Evolutionary conservation across 1,140 invertebrate species (phyloP).

Genomic region (Trinorchestia longiramus): DNA sequence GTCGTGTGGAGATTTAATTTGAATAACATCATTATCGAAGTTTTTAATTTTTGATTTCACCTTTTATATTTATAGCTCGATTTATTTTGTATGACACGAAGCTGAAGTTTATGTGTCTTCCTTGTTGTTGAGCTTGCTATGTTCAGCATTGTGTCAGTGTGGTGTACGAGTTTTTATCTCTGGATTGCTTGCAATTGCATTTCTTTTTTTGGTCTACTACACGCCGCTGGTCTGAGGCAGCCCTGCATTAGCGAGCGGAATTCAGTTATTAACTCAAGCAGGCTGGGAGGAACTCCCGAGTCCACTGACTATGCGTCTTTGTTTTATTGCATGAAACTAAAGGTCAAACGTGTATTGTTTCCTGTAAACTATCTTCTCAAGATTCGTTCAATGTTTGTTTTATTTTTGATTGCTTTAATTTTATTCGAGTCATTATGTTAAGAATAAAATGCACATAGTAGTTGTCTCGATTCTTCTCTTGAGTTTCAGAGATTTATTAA

Average conservation of each 20-base stretch:
- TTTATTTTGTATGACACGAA: no score
- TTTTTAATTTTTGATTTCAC: no score
- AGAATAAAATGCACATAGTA: neutral
- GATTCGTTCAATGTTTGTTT: neutral
- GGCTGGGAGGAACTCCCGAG: neutral
- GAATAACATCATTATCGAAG: no score
- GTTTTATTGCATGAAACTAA: neutral
- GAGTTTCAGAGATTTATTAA: neutral
- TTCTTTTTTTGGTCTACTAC: neutral
- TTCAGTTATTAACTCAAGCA: neutral
- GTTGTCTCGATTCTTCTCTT: neutral
- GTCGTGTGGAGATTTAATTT: no score
- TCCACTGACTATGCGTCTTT: neutral
- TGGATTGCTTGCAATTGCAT: neutral
- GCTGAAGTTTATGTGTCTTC: no score
- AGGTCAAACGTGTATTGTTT: neutral
- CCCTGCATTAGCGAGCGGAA: neutral
- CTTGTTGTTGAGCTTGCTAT: no score
- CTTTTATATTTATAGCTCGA: no score
- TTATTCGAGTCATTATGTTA: neutral
- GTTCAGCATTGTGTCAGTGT: no score
- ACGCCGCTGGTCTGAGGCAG: neutral
- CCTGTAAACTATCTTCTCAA: neutral
- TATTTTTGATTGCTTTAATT: neutral
- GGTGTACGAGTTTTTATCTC: no score